Conservation (phyloP, 2,113 vertebrate species). For the Peromyscus leucopus region DNA sequence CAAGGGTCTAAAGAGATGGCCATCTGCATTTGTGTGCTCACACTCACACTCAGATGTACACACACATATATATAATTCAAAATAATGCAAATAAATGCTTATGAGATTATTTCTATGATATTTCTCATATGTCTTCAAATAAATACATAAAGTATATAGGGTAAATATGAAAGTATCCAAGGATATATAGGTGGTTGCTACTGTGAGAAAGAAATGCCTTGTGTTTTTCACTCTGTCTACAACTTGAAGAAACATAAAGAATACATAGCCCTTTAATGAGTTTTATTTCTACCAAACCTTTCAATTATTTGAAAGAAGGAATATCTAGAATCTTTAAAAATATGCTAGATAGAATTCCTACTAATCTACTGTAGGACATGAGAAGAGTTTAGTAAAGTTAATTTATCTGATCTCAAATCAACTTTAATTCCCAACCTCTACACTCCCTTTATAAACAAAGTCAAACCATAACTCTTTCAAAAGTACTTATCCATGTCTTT, state of each 20-base stretch:
- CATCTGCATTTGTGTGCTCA: background rate
- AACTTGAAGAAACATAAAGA: conserved; percentile 27
- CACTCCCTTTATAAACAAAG: background rate
- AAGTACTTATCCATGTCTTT: conserved; percentile 24
- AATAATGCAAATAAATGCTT: background rate
- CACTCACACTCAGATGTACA: background rate
- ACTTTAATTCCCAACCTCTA: conserved; percentile 16
- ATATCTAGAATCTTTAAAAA: conserved; percentile 10
- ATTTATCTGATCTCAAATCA: conserved; percentile 52
- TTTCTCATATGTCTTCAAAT: conserved; percentile 6
- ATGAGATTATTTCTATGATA: background rate
- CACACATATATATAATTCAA: background rate
- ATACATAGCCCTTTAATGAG: background rate
- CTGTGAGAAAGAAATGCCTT: background rate
- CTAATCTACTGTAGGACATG: background rate
- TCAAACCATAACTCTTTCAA: background rate
- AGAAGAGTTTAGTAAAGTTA: conserved; percentile 28
- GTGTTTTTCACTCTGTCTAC: conserved; percentile 46
- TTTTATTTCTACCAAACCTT: conserved; percentile 43
- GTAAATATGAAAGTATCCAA: conserved; percentile 3
- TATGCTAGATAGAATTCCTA: background rate
- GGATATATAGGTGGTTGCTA: background rate
- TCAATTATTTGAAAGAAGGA: conserved; percentile 40
- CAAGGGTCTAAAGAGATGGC: background rate
- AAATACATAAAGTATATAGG: conserved; percentile 36